Evolutionary conservation across 92 coral and sea anemone genomes (phyloP).

Genomic region (Actinostola sp.): DNA sequence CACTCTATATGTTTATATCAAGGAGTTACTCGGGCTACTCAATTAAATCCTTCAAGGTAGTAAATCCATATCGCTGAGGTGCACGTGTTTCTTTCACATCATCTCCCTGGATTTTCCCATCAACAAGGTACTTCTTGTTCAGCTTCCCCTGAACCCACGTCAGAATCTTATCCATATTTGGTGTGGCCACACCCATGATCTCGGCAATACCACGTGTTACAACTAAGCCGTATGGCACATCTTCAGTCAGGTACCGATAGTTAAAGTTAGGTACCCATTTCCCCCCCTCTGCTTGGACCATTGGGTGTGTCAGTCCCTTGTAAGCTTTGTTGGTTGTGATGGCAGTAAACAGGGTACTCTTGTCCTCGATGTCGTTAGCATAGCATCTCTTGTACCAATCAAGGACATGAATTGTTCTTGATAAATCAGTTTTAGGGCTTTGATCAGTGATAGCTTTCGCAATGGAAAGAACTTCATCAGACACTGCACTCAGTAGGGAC

Average conservation of each 20-base stretch:
- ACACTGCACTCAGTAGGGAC: conserved; percentile 29
- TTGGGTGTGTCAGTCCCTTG: conserved; percentile 52
- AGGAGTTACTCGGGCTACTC: no score
- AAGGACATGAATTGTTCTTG: conserved; percentile 23
- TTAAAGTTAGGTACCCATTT: conserved; percentile 49
- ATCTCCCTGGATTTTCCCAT: conserved; percentile 33
- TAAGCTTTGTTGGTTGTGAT: conserved; percentile 48
- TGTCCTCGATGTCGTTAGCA: conserved; percentile 39
- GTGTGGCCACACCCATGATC: conserved; percentile 47
- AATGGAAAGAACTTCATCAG: conserved; percentile 47
- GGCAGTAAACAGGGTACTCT: conserved; percentile 26
- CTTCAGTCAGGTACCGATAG: conserved; percentile 51
- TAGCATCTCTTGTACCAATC: conserved; percentile 41
- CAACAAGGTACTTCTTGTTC: conserved; percentile 37
- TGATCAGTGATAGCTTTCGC: conserved; percentile 23
- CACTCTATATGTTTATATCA: no score
- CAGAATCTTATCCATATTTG: conserved; percentile 48
- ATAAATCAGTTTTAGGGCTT: conserved; percentile 32
- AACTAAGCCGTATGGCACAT: conserved; percentile 46
- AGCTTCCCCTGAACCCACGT: conserved; percentile 41
- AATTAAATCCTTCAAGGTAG: conserved; percentile 27
- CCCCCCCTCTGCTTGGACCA: conserved; percentile 44
- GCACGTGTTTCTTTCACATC: conserved; percentile 47
- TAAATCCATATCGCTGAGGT: conserved; percentile 56
- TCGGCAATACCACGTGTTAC: conserved; percentile 54